Evolutionary conservation across 2,888 invertebrate genomes (phyloP), one percentile per base, ranked within the genome.

Genomic region (Thereva nobilitata): DNA sequence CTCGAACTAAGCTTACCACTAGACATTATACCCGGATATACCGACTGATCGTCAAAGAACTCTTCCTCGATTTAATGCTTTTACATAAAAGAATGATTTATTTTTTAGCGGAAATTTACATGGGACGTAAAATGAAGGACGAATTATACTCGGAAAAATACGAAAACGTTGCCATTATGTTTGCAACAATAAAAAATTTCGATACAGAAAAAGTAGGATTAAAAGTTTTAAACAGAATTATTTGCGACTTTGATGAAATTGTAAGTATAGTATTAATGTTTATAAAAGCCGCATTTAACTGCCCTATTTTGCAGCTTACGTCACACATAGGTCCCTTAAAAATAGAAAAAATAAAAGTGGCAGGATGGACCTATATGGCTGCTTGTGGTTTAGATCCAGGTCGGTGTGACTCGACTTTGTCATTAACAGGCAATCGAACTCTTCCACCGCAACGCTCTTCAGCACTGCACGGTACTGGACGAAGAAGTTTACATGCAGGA

Each of bases 351-450:
- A 97, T 97, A 42, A 97, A 97, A 83, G 91, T 97, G 65, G 95
- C 96, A 54, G 95, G 95, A 68, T 93, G 93, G 86, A 97, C 97
- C 0, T 97, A 97, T 75, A 97, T 97, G 97, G 97, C 96, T 2
- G 97, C 96, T 1, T 93, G 94, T 75, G 97, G 97, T 0, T 35
- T 97, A 55, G 90, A 91, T 73, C 88, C 91, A 0, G 88, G 86
- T 40, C 84, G 88, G 59, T 84, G 89, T 67, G 85, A 86, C 74
- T 87, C 88, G 2, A 80, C 82, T 0, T 83, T 82, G 66, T 82
- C 83, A 2, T 44, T 65, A 9, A 71, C 77, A 0, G 80, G 82
- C 0, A 73, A 71, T 49, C 9, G 67, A 50, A 64, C 12, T 34
- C 56, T 65, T n/a, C 44, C 55, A 1, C 56, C 47, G 35, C 55